Evolutionary conservation across 2,888 invertebrate species (phyloP).

Genomic region (Gastracanthus pulcherrimus): DNA sequence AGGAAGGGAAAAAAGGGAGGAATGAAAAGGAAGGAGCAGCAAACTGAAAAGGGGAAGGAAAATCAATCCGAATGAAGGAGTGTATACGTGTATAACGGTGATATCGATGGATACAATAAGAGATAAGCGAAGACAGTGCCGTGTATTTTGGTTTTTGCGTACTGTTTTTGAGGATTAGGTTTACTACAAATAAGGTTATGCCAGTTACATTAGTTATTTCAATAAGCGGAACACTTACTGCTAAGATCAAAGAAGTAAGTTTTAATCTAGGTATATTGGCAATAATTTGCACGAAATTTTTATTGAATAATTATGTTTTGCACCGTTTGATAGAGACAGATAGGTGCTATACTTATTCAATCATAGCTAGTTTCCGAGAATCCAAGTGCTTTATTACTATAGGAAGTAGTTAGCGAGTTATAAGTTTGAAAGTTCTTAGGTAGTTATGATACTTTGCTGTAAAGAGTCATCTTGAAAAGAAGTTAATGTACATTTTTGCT

Average conservation of each 20-base stretch:
- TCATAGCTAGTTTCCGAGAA: background rate
- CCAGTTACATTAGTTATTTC: background rate
- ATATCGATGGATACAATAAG: background rate
- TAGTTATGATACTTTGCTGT: background rate
- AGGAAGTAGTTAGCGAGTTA: background rate
- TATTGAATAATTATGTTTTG: too few relatives aligned
- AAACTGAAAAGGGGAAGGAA: background rate
- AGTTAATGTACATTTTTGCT: too few relatives aligned
- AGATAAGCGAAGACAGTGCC: background rate
- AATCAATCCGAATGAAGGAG: conserved; percentile 16
- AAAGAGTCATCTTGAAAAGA: background rate
- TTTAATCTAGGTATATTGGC: too few relatives aligned
- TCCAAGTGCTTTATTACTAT: background rate
- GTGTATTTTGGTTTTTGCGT: too few relatives aligned
- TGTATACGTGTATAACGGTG: background rate
- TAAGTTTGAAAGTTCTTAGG: background rate
- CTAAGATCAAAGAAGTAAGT: too few relatives aligned
- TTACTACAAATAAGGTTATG: too few relatives aligned
- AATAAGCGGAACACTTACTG: background rate
- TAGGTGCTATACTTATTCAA: background rate
- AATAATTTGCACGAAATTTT: too few relatives aligned
- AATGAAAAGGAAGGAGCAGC: background rate
- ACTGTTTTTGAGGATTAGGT: too few relatives aligned
- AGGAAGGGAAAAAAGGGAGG: background rate
- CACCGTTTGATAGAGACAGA: too few relatives aligned